Conservation (phyloP, 1,140 invertebrate genomes). For the Leptinotarsa defecta region DNA sequence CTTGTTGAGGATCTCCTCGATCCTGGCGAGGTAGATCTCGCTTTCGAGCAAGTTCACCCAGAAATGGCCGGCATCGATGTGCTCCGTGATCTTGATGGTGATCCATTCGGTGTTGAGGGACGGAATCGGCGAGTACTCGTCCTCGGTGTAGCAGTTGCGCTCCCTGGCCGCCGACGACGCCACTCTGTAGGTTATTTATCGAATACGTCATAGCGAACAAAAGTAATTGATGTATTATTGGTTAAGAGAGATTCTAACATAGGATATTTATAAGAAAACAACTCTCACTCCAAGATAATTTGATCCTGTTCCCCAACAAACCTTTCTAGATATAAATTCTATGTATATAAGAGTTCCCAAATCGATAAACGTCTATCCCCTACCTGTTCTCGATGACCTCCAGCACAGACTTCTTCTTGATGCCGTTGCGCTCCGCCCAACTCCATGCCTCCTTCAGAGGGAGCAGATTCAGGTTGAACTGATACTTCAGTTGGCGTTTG, state of each 20-base stretch:
- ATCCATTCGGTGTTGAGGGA: slow-evolving; percentile 38
- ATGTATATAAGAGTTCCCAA: too few relatives aligned
- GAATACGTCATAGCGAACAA: too few relatives aligned
- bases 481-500: slow-evolving; percentile 63
- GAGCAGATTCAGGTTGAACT: slow-evolving; percentile 60
- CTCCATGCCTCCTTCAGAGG: slow-evolving; percentile 51
- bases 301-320: too few relatives aligned
- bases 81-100: slow-evolving; percentile 44
- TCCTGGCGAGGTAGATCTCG: slow-evolving; percentile 37
- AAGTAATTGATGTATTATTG: too few relatives aligned
- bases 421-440: slow-evolving; percentile 43
- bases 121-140: slow-evolving; percentile 39
- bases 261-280: neutral
- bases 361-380: neutral
- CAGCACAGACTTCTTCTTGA: slow-evolving; percentile 11
- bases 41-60: slow-evolving; percentile 62
- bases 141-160: slow-evolving; percentile 38
- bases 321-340: too few relatives aligned
- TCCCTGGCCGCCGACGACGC: neutral
- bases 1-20: slow-evolving; percentile 47
- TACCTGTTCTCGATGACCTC: neutral
- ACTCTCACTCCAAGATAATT: too few relatives aligned
- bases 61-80: slow-evolving; percentile 64
- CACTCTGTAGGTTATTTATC: too few relatives aligned
- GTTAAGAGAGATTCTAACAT: too few relatives aligned